Base-by-base conservation (phyloP, 1,140 invertebrate genomes). In the Bombyx mandarina region DNA sequence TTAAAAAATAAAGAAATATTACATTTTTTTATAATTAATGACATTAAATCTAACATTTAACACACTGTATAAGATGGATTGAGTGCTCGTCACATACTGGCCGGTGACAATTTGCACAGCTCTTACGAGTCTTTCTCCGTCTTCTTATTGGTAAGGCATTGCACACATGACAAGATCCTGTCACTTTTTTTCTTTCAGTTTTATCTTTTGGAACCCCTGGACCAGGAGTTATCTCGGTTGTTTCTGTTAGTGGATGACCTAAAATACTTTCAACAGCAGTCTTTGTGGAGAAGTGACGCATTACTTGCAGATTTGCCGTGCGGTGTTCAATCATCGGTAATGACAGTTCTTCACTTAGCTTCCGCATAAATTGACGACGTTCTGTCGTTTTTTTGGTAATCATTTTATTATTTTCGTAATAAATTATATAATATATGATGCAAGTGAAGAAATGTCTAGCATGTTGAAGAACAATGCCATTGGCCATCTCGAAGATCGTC, bases 361-460 rank as follows among this genome's bases (percentile, higher is more conserved):
- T 56, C 4, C n/a, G 54, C 43, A 56, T 44, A 45, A 58, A 52
- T 52, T 52, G 49, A 48, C 45, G 54, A 58, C 56, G 43, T 52
- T 58, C 49, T 49, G 12, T 57, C 44, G 45, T 35, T 57, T 57
- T 49, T 50, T 49, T 57, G 35, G 8, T 3, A 50, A 57, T 26
- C 55, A 57, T 57, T 49, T 57, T 49, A 57, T 49, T 57, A 57
- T 57, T 57, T 57, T 57, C 18, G 10, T 49, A 49, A 9, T 57
- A 50, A 49, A 49, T 50, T 49, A 57, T 26, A n/a, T n/a, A n/a
- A n/a, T 18, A 43, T 57, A 49, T 50, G 55, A 26, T 35, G 46
- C 55, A 50, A 57, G 55, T 57, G 46, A 49, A 57, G 55, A 57
- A 57, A 57, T 49, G 55, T 57, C 55, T 50, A 57, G 47, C 22